These are phyloP conservation scores for Semibalanus balanoides DNA, from an alignment of 1,140 invertebrate species.

Conservation along the genomic window DNA sequence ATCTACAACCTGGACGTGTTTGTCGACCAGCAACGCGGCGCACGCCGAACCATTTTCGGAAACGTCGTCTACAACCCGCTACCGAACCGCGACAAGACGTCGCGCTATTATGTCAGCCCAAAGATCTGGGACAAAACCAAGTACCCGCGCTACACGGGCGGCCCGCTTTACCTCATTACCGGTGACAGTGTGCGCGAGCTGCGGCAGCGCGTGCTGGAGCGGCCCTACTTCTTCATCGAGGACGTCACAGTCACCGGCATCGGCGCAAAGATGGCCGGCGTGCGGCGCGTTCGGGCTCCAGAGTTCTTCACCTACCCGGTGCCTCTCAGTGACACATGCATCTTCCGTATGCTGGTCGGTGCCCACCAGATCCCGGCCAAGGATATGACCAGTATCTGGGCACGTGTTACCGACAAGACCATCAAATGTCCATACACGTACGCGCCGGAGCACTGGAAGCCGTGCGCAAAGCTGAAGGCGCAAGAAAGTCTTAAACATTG, in stretches of 20 bases:
- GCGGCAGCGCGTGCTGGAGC: conserved; percentile 46
- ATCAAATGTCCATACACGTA: background rate
- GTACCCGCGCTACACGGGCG: conserved; percentile 72
- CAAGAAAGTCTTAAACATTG: background rate
- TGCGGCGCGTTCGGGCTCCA: conserved; percentile 48
- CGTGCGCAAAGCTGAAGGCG: background rate
- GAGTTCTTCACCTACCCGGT: conserved; percentile 3
- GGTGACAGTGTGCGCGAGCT: conserved; percentile 48
- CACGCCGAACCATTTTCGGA: conserved; percentile 47
- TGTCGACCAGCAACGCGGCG: conserved; percentile 30
- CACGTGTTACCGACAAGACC: background rate
- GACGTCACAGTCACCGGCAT: conserved; percentile 84
- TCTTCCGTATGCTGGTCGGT: background rate
- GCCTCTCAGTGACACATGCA: background rate
- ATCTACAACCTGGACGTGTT: conserved; percentile 55
- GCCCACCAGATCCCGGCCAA: background rate
- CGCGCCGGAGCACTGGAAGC: background rate
- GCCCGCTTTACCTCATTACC: conserved; percentile 67
- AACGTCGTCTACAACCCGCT: conserved; percentile 67
- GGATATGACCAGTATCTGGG: background rate
- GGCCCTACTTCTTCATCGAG: conserved; percentile 68
- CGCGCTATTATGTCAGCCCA: conserved; percentile 67
- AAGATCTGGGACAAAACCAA: conserved; percentile 50
- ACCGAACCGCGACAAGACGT: conserved; percentile 63
- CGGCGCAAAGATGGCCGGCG: conserved; percentile 51